Percentiles rank a stretch among this genome's conserved stretches.
phyloP scores from a whole-genome alignment of 2,888 invertebrate species.

The Diaprepes abbreviatus region DNA sequence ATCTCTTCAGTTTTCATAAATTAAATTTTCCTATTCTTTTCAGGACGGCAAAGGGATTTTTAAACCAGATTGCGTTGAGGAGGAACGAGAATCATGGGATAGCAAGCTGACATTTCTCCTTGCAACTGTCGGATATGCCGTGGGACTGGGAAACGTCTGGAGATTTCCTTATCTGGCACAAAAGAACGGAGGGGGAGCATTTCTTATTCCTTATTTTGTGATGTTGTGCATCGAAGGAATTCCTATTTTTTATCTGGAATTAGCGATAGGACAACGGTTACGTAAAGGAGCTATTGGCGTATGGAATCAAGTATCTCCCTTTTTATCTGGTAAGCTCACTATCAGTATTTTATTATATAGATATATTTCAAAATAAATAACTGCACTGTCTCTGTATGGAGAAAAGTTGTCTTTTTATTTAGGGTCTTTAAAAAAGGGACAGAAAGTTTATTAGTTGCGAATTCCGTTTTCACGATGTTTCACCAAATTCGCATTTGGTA shows the following conservation, averaged over 20 bases:
- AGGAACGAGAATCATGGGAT: constrained; percentile 92
- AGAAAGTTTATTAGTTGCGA: too few species aligned
- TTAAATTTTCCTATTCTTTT: constrained; percentile 22
- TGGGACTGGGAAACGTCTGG: constrained; percentile 96
- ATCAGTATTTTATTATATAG: too few species aligned
- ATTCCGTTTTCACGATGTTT: too few species aligned
- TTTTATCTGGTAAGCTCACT: constrained; percentile 72
- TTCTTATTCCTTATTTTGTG: constrained; percentile 95
- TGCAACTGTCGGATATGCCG: constrained; percentile 92
- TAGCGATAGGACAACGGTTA: constrained; percentile 94
- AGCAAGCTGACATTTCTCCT: constrained; percentile 92
- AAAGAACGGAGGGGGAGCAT: constrained; percentile 97
- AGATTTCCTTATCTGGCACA: constrained; percentile 95
- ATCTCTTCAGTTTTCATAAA: neutral
- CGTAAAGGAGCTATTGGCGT: constrained; percentile 95
- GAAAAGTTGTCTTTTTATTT: too few species aligned
- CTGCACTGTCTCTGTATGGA: too few species aligned
- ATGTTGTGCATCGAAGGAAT: constrained; percentile 96
- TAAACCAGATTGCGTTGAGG: constrained; percentile 69
- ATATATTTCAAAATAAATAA: too few species aligned
- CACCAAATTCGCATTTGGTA: too few species aligned
- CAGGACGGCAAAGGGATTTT: constrained; percentile 73
- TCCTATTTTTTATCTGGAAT: constrained; percentile 95
- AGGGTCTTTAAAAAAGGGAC: too few species aligned
- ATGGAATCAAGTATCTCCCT: constrained; percentile 94